Evolutionary conservation across 2,113 vertebrate species (phyloP).

Genomic region (Apus apus): DNA sequence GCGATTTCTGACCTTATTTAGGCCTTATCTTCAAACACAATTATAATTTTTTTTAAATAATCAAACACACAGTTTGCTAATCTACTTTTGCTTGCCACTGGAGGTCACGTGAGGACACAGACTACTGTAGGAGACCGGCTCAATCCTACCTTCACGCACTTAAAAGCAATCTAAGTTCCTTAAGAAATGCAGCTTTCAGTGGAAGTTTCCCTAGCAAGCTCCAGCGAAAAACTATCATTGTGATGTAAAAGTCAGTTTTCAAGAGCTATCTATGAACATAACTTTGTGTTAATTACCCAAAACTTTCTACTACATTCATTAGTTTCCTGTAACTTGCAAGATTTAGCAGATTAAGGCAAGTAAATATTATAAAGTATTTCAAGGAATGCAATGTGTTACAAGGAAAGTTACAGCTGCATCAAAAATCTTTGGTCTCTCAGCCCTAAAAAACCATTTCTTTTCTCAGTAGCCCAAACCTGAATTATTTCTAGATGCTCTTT

Average conservation of each 20-base stretch:
- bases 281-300: fast-evolving
- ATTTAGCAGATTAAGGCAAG: neutral
- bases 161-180: neutral
- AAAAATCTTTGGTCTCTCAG: neutral
- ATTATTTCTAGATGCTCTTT: neutral
- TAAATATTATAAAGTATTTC: neutral
- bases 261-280: fast-evolving
- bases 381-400: neutral
- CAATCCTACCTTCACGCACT: neutral
- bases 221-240: neutral
- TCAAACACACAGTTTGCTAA: neutral
- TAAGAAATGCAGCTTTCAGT: neutral
- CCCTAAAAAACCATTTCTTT: fast-evolving
- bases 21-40: neutral
- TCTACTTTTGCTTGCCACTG: neutral
- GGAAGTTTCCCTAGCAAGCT: neutral
- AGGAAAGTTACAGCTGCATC: neutral
- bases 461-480: neutral
- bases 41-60: neutral
- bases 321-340: neutral
- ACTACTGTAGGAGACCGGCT: neutral
- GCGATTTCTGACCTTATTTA: neutral
- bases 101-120: neutral
- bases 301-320: neutral
- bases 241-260: neutral